A percentile compares a stretch with the other conserved stretches of the same genome.
These are phyloP conservation scores for Halichoerus grypus DNA, from an alignment of 2,113 vertebrate genomes.

Conservation along the genomic window DNA sequence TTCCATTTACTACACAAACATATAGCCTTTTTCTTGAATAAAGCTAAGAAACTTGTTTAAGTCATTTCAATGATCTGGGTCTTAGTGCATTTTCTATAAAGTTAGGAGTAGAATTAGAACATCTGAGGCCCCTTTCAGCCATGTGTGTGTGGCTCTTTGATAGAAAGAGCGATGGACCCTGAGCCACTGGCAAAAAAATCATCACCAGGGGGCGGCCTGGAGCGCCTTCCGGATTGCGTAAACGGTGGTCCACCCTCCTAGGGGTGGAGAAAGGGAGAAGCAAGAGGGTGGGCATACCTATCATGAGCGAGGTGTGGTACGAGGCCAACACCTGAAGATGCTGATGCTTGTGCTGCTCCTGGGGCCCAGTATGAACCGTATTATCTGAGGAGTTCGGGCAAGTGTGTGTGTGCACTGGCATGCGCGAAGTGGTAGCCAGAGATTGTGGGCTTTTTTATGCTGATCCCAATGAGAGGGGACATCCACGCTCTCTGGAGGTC, in stretches of 20 bases:
- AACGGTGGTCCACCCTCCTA: fast-evolving
- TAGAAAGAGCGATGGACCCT: too few species aligned
- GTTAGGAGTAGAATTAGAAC: too few species aligned
- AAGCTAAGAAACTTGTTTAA: not conserved
- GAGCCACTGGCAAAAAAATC: not conserved
- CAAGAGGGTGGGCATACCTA: fast-evolving
- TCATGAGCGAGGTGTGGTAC: not conserved
- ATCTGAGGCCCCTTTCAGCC: not conserved
- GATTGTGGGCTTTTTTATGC: not conserved
- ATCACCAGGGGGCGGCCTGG: not conserved
- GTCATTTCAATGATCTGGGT: not conserved
- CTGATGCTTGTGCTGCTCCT: slow-evolving; percentile 63
- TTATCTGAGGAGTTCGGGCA: not conserved
- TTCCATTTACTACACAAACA: not conserved
- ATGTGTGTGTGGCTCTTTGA: not conserved
- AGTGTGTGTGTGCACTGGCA: not conserved
- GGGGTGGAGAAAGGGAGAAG: not conserved
- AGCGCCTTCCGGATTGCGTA: fast-evolving
- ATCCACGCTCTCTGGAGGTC: fast-evolving
- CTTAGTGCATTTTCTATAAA: not conserved
- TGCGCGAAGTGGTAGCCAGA: not conserved
- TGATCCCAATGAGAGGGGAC: not conserved
- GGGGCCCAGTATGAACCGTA: not conserved
- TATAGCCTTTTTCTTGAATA: not conserved
- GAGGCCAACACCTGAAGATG: slow-evolving; percentile 18